Conservation (phyloP, 2,888 invertebrate genomes). For the Chironomus tentans region DNA sequence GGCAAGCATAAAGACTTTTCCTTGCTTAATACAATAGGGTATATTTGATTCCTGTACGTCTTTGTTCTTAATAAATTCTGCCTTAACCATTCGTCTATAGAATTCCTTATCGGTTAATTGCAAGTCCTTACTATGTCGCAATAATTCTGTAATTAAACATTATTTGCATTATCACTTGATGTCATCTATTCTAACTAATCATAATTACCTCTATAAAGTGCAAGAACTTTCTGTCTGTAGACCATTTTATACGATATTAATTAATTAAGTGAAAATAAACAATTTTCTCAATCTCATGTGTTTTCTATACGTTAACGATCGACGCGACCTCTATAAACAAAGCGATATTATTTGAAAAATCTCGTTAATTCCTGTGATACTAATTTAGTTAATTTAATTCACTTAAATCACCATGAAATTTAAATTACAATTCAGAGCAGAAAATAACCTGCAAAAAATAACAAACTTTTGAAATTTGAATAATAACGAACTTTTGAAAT, state of each 20-base stretch:
- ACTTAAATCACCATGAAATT: no score
- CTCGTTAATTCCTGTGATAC: no score
- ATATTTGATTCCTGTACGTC: slow-evolving; percentile 47
- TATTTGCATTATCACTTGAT: slow-evolving; percentile 36
- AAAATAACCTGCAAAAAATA: no score
- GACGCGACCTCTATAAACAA: no score
- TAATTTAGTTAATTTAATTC: no score
- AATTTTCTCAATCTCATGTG: no score
- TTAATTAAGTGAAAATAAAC: no score
- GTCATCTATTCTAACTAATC: not conserved
- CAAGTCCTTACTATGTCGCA: slow-evolving; percentile 68
- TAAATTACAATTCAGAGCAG: no score
- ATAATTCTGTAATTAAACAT: slow-evolving; percentile 30
- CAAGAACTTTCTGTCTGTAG: slow-evolving; percentile 44
- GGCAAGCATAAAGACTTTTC: slow-evolving; percentile 11
- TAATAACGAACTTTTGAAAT: no score
- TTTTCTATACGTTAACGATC: no score
- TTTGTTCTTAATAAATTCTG: slow-evolving; percentile 64
- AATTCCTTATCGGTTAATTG: slow-evolving; percentile 69
- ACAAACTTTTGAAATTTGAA: no score
- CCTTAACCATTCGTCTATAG: slow-evolving; percentile 57
- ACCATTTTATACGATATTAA: not conserved
- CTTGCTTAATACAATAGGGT: slow-evolving; percentile 22
- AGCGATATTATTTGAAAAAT: no score
- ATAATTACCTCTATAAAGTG: slow-evolving; percentile 59